Conservation (phyloP, 2,113 vertebrate genomes). For the Ancistrus triradiatus region DNA sequence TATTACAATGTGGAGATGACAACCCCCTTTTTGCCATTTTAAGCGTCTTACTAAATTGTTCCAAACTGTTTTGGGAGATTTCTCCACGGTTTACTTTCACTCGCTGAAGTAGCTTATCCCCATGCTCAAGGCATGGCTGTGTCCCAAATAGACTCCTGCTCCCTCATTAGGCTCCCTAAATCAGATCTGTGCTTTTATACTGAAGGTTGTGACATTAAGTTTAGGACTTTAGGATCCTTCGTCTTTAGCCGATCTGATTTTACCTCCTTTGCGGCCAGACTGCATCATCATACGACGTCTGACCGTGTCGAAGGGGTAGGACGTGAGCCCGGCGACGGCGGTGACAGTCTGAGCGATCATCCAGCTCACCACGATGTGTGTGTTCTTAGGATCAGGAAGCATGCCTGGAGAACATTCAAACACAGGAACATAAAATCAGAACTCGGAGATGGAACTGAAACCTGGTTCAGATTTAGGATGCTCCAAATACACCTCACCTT, state of each 20-base stretch:
- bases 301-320: constrained; percentile 92
- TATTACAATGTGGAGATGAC: too few species aligned
- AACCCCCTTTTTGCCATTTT: too few species aligned
- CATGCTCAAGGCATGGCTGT: not conserved
- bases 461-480: not conserved
- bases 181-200: too few species aligned
- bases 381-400: constrained; percentile 90
- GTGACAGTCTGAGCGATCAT: constrained; percentile 90
- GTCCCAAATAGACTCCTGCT: too few species aligned
- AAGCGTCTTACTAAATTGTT: too few species aligned
- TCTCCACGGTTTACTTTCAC: too few species aligned
- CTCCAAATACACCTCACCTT: constrained; percentile 69
- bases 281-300: constrained; percentile 97
- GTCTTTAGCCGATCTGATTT: constrained; percentile 34
- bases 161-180: too few species aligned
- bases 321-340: constrained; percentile 78
- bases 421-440: not conserved
- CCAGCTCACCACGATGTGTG: constrained; percentile 88
- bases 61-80: too few species aligned
- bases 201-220: too few species aligned
- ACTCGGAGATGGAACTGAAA: too few species aligned
- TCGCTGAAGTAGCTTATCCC: not conserved
- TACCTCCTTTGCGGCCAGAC: constrained; percentile 90
- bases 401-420: constrained; percentile 70
- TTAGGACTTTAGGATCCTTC: too few species aligned